phyloP scores from a whole-genome alignment of 2,113 vertebrate genomes.

The Nothoprocta pentlandii region DNA sequence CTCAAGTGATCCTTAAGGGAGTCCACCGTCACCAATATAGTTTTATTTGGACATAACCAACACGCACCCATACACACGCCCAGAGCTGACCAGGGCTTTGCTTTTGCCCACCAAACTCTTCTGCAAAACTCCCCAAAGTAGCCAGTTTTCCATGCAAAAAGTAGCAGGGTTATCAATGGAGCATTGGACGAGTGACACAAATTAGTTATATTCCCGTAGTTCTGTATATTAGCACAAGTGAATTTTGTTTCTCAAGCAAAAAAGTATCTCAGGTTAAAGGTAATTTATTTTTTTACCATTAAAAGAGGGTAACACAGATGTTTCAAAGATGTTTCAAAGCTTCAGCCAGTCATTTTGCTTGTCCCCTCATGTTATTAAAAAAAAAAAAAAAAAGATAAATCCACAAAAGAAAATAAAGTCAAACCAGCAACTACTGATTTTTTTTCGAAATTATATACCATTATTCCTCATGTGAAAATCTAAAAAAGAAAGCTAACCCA shows the following conservation, averaged over 20 bases:
- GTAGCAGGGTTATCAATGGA: neutral
- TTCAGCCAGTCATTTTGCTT: neutral
- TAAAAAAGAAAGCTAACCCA: neutral
- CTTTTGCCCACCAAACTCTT: neutral
- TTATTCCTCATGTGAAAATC: neutral
- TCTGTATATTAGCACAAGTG: neutral
- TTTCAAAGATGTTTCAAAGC: neutral
- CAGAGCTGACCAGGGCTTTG: neutral
- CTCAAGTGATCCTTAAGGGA: neutral
- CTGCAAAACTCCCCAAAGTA: neutral
- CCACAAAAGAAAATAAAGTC: neutral
- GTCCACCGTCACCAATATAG: neutral
- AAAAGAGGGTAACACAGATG: neutral
- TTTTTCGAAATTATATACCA: neutral
- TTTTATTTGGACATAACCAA: neutral
- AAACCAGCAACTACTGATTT: neutral
- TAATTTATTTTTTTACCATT: neutral
- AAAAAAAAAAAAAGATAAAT: neutral
- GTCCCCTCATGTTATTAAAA: neutral
- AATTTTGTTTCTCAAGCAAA: neutral
- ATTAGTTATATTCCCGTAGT: neutral
- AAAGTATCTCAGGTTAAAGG: neutral
- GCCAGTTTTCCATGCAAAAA: neutral
- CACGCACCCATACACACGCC: fast-evolving
- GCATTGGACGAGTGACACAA: slow-evolving; percentile 5